Percentiles rank a stretch among this genome's conserved stretches.
phyloP scores from a whole-genome alignment of 2,113 vertebrate genomes.

The Ctenomys sociabilis region DNA sequence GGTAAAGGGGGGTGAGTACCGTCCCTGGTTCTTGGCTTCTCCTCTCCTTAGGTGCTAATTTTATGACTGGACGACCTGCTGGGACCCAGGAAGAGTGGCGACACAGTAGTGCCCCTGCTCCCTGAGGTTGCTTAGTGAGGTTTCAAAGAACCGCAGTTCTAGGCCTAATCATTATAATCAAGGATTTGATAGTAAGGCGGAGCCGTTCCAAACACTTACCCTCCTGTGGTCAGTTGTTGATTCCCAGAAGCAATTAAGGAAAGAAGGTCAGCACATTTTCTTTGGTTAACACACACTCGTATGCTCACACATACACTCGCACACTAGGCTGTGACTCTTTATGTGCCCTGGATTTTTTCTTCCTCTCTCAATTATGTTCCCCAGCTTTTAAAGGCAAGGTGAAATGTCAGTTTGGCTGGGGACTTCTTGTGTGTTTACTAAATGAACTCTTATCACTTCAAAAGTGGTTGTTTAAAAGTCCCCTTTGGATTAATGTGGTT shows the following conservation, averaged over 20 bases:
- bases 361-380: neutral
- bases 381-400: slow-evolving; percentile 18
- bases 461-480: slow-evolving; percentile 28
- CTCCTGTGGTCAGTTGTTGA: slow-evolving; percentile 69
- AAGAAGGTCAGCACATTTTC: slow-evolving; percentile 68
- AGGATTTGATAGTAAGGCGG: slow-evolving; percentile 64
- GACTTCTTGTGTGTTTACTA: slow-evolving; percentile 26
- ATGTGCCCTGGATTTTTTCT: neutral
- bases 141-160: slow-evolving; percentile 52
- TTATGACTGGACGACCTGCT: neutral
- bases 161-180: slow-evolving; percentile 69
- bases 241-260: slow-evolving; percentile 68
- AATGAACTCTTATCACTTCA: neutral
- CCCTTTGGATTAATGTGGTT: slow-evolving; percentile 27
- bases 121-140: neutral
- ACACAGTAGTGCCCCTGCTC: neutral
- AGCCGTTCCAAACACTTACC: slow-evolving; percentile 47
- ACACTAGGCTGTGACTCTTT: neutral
- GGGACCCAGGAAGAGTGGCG: neutral
- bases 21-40: neutral
- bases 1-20: neutral
- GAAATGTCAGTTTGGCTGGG: neutral
- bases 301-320: neutral
- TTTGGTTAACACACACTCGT: neutral
- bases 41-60: slow-evolving; percentile 16